Conservation (phyloP, 1,140 invertebrate species). For the Saccostrea echinata region DNA sequence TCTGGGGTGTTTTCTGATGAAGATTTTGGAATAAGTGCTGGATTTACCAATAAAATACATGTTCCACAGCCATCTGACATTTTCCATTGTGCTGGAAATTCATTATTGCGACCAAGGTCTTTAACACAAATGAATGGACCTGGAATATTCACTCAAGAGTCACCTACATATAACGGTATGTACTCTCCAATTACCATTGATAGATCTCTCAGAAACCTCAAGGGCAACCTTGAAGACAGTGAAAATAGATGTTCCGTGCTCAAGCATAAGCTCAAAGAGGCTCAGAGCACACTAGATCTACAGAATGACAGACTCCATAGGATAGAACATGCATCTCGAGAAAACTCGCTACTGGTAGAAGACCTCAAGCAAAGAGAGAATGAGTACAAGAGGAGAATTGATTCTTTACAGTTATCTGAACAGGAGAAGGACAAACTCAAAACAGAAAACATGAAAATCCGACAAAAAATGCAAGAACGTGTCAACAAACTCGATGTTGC, state of each 20-base stretch:
- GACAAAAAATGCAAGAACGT: slow-evolving; percentile 76
- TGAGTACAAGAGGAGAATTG: slow-evolving; percentile 73
- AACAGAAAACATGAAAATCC: slow-evolving; percentile 70
- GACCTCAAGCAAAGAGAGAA: slow-evolving; percentile 75
- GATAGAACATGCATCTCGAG: slow-evolving; percentile 73
- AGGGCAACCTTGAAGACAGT: slow-evolving; percentile 71
- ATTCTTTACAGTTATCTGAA: slow-evolving; percentile 64
- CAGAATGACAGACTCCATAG: slow-evolving; percentile 73
- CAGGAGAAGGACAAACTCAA: slow-evolving; percentile 69
- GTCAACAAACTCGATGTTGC: slow-evolving; percentile 71
- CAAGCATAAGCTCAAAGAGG: slow-evolving; percentile 76
- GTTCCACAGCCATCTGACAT: not conserved
- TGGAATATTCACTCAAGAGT: not conserved
- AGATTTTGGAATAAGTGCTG: not conserved
- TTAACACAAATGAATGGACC: not conserved
- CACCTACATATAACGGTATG: not conserved
- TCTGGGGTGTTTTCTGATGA: not conserved
- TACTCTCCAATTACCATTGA: slow-evolving; percentile 45
- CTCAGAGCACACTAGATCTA: slow-evolving; percentile 73
- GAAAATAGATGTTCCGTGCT: slow-evolving; percentile 71
- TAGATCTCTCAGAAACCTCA: slow-evolving; percentile 62
- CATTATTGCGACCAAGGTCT: not conserved
- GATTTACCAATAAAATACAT: slow-evolving; percentile 1
- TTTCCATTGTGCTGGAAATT: not conserved
- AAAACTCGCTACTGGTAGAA: slow-evolving; percentile 72